Percentiles rank a stretch among this genome's conserved stretches.
These are phyloP conservation scores for Gastrophryne carolinensis DNA, from an alignment of 2,797 vertebrate species.

Conservation along the genomic window DNA sequence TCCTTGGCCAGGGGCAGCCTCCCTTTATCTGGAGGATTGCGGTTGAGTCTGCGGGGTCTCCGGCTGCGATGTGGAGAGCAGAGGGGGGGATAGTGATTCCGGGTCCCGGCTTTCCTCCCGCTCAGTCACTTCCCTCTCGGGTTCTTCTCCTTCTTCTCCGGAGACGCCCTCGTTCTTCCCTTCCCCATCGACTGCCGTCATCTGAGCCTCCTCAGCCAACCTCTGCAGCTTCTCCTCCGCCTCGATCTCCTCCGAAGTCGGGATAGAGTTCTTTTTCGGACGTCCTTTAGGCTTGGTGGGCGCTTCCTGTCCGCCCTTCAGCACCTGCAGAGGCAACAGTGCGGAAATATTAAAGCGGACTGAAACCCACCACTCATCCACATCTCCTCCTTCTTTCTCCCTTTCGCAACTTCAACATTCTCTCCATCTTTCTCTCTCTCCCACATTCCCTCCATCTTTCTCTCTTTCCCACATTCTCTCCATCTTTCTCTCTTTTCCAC, in stretches of 20 bases:
- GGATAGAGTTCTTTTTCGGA: slow-evolving; percentile 99
- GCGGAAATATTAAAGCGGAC: too few species aligned
- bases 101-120: slow-evolving; percentile 3
- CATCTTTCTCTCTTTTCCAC: too few species aligned
- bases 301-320: slow-evolving; percentile 96
- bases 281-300: slow-evolving; percentile 97
- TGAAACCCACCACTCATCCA: too few species aligned
- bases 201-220: slow-evolving; percentile 64
- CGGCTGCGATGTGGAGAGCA: slow-evolving; percentile 56
- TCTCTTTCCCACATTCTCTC: too few species aligned
- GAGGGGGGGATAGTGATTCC: slow-evolving; percentile 3
- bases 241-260: slow-evolving; percentile 94
- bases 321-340: slow-evolving; percentile 84
- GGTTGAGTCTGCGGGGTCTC: slow-evolving; percentile 41
- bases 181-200: slow-evolving; percentile 47
- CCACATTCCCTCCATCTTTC: too few species aligned
- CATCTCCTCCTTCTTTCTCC: too few species aligned
- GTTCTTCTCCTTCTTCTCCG: slow-evolving; percentile 47
- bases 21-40: slow-evolving; percentile 64
- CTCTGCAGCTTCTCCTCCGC: slow-evolving; percentile 86
- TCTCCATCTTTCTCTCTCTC: too few species aligned
- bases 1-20: too few species aligned
- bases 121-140: slow-evolving; percentile 11
- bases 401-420: too few species aligned
- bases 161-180: slow-evolving; percentile 33